Conservation (phyloP, 2,888 invertebrate species). For the Noctua janthe region DNA sequence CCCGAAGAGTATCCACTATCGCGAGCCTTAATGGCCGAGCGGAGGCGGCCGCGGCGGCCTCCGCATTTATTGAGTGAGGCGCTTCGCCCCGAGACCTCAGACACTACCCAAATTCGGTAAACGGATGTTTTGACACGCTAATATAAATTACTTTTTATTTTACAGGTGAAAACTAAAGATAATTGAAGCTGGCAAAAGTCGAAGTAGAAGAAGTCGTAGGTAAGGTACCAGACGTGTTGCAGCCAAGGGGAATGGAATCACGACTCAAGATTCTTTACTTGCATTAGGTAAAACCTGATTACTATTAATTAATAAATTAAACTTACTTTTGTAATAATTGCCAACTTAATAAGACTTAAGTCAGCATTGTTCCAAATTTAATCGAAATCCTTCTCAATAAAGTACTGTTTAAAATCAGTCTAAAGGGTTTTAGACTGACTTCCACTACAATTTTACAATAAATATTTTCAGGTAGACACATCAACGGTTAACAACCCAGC, state of each 20-base stretch:
- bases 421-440: background rate
- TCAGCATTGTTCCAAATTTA: background rate
- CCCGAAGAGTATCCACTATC: slow-evolving; percentile 86
- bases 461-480: slow-evolving; percentile 14
- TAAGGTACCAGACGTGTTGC: background rate
- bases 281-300: background rate
- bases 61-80: slow-evolving; percentile 84
- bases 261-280: too few species aligned
- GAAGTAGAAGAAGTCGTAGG: background rate
- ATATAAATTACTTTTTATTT: slow-evolving; percentile 34
- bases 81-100: slow-evolving; percentile 71
- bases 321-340: background rate
- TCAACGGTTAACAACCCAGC: slow-evolving; percentile 7
- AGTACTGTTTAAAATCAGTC: background rate
- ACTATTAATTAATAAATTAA: background rate
- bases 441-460: background rate
- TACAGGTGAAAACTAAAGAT: slow-evolving; percentile 24
- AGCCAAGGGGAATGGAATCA: background rate
- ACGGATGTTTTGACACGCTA: slow-evolving; percentile 48
- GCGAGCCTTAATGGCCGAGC: slow-evolving; percentile 88
- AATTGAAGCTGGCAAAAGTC: background rate
- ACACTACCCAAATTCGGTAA: slow-evolving; percentile 70
- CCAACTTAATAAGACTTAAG: background rate
- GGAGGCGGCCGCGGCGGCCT: slow-evolving; percentile 80
- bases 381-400: background rate